Conservation (phyloP, 2,888 invertebrate genomes). For the Barypeithes pellucidus region DNA sequence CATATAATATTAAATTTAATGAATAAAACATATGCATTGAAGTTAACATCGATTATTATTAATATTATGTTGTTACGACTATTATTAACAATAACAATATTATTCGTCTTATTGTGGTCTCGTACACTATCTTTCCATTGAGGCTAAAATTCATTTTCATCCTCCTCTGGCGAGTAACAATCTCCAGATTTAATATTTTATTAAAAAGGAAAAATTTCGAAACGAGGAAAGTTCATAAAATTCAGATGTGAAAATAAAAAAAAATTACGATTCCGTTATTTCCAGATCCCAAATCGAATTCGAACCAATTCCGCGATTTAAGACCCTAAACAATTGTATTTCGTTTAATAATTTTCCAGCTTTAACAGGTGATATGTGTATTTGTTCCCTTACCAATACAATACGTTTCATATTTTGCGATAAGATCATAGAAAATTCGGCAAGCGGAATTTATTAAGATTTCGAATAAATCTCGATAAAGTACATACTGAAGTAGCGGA, state of each 20-base stretch:
- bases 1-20: too few species aligned
- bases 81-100: too few species aligned
- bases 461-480: neutral
- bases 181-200: neutral
- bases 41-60: too few species aligned
- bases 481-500: neutral
- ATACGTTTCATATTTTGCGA: neutral
- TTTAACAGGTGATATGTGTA: slow-evolving; percentile 8
- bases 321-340: slow-evolving; percentile 23
- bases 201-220: neutral
- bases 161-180: too few species aligned
- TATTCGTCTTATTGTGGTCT: too few species aligned
- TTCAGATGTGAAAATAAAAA: neutral
- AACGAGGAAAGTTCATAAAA: neutral
- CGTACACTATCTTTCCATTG: too few species aligned
- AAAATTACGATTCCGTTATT: slow-evolving; percentile 14
- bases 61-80: too few species aligned
- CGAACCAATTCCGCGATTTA: neutral
- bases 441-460: neutral
- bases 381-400: slow-evolving; percentile 7
- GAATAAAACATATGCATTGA: too few species aligned
- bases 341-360: slow-evolving; percentile 10
- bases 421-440: neutral
- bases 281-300: slow-evolving; percentile 17
- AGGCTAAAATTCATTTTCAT: too few species aligned